phyloP scores from a whole-genome alignment of 1,140 invertebrate species.

The Thaumatotibia leucotreta region DNA sequence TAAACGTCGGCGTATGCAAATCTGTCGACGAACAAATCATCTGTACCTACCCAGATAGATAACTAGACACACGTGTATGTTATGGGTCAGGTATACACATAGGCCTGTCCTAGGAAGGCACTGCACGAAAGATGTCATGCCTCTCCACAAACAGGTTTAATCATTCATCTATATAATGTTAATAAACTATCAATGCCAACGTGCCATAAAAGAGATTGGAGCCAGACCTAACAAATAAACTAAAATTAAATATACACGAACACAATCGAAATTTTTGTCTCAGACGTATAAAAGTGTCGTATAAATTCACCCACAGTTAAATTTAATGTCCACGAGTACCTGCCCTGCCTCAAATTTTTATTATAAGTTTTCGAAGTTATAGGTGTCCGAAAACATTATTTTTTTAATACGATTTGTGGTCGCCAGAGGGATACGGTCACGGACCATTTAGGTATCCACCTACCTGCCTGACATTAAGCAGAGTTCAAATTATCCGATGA shows the following conservation, averaged over 20 bases:
- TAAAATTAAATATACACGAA: slow-evolving; percentile 75
- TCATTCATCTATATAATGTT: slow-evolving; percentile 70
- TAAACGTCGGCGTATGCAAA: not conserved
- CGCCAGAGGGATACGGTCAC: slow-evolving; percentile 50
- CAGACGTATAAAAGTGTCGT: slow-evolving; percentile 74
- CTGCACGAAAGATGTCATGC: not conserved
- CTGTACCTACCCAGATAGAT: not conserved
- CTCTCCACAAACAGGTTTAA: slow-evolving; percentile 45
- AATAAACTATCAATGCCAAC: slow-evolving; percentile 69
- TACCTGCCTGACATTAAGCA: slow-evolving; percentile 21
- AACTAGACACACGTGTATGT: no score
- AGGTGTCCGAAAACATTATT: slow-evolving; percentile 65
- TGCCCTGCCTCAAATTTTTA: slow-evolving; percentile 56
- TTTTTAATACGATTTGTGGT: slow-evolving; percentile 72
- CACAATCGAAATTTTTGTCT: slow-evolving; percentile 76
- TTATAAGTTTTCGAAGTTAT: slow-evolving; percentile 70
- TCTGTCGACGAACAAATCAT: not conserved
- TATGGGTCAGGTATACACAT: not conserved
- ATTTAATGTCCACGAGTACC: slow-evolving; percentile 75
- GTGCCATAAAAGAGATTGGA: slow-evolving; percentile 64
- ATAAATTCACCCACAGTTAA: slow-evolving; percentile 75
- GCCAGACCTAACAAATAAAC: slow-evolving; percentile 68
- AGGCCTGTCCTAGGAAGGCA: not conserved
- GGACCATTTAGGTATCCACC: slow-evolving; percentile 33
- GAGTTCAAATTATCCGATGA: not conserved